Evolutionary conservation across 2,113 vertebrate species (phyloP), one percentile per base, ranked within the genome.

Genomic region (Ivindomyrus marchei): DNA sequence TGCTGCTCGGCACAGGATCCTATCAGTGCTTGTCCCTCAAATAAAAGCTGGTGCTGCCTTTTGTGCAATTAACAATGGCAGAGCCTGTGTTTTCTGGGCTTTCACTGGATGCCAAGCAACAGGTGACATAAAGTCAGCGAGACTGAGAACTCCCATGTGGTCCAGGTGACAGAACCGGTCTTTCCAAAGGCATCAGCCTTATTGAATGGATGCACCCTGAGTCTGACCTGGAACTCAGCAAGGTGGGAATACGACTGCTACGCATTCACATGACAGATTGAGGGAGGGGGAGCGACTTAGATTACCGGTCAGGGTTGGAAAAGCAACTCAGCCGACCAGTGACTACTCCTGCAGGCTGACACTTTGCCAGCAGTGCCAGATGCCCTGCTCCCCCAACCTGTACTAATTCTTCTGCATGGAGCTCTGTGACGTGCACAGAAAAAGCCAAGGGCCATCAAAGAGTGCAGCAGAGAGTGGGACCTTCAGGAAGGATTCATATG

Each of bases 91-190:
- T 15, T 36, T 53, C 50, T 36, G 83, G 15, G 50, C 85, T 87
- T 39, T 36, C 39, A n/a, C 42, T n/a, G 21, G 83, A 53, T 87
- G 49, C 85, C 85, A 87, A 53, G 85, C 50, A 87, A 87, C 85
- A 87, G 49, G 49, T 87, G 5, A 36, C 49, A 87, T 39, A 80
- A 80, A 80, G 74, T 80, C 74, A 80, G 31, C 31, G 36, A 42
- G 74, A 17, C 74, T 19, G 74, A 42, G 31, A 42, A 80, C 36
- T 80, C 74, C 74, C 74, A 80, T 19, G 74, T 39, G 74, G 13
- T 42, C 17, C 36, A 7, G 74, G 74, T 42, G 74, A 80, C 42
- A 17, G 36, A 80, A 80, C 15, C 27, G 6, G 13, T 7, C 74
- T 77, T 39, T 39, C 70, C 31, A 74, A 74, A 74, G 36, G 13